Evolutionary conservation across 2,797 vertebrate species (phyloP).

Genomic region (Thaleichthys pacificus): DNA sequence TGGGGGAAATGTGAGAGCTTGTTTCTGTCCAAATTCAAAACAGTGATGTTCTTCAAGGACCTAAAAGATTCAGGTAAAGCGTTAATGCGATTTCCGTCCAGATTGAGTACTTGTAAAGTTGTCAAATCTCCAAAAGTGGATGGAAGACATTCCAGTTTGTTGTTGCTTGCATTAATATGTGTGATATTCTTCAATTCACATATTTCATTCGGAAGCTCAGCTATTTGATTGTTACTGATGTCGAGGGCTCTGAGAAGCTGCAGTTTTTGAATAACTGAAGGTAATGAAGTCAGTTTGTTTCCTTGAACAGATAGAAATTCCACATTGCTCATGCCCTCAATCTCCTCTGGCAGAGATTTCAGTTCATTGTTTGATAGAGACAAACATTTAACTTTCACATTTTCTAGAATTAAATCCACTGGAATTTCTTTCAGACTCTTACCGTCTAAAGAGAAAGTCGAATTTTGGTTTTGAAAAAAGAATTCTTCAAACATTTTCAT

Average conservation of each 20-base stretch:
- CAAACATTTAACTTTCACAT: constrained; percentile 49
- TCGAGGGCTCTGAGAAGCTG: constrained; percentile 56
- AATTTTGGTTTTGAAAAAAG: background rate
- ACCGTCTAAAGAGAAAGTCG: constrained; percentile 36
- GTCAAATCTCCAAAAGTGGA: constrained; percentile 46
- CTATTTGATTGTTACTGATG: constrained; percentile 52
- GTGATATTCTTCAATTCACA: constrained; percentile 43
- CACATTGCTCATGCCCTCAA: constrained; percentile 44
- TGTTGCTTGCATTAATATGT: constrained; percentile 54
- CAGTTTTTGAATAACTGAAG: constrained; percentile 57
- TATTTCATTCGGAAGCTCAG: constrained; percentile 47
- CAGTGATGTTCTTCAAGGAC: constrained; percentile 51
- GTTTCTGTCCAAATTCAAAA: constrained; percentile 52
- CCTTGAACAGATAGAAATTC: constrained; percentile 61
- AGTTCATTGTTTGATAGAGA: constrained; percentile 62
- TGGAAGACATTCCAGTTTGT: constrained; percentile 56
- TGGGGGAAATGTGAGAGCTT: constrained; percentile 60
- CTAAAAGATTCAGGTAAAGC: constrained; percentile 39
- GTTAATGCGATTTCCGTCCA: constrained; percentile 56
- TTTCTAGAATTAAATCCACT: constrained; percentile 42
- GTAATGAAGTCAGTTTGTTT: constrained; percentile 59
- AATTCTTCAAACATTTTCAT: background rate
- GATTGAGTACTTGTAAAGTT: constrained; percentile 57
- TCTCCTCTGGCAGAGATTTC: constrained; percentile 47
- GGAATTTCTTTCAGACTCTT: constrained; percentile 54